Evolutionary conservation across 2,797 vertebrate genomes (phyloP).

Genomic region (Florisuga fusca): DNA sequence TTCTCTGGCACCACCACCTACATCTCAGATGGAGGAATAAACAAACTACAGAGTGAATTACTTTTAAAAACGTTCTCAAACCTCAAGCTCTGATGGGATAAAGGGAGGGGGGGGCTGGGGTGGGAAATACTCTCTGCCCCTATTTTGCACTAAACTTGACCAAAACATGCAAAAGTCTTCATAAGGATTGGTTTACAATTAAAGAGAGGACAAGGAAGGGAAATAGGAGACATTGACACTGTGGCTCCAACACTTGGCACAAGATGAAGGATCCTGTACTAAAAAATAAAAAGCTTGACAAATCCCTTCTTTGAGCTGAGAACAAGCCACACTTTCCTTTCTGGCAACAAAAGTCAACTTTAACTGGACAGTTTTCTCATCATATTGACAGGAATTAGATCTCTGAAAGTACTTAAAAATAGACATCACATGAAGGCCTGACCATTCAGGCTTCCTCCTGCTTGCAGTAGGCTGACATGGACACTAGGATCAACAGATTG

Average conservation of each 20-base stretch:
- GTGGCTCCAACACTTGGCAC: not conserved
- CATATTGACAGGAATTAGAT: not conserved
- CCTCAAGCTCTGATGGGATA: not conserved
- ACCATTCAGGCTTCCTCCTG: not conserved
- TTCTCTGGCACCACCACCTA: not conserved
- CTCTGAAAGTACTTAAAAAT: not conserved
- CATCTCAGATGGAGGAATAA: not conserved
- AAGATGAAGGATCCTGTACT: not conserved
- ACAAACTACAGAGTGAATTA: not conserved
- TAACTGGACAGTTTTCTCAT: not conserved
- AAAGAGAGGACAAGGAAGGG: not conserved
- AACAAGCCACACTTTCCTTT: not conserved
- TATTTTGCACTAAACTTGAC: not conserved
- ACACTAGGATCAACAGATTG: not conserved
- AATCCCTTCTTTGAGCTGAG: accelerated
- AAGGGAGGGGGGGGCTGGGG: too few species aligned
- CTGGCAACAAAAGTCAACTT: not conserved
- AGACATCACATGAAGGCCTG: not conserved
- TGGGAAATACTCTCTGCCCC: not conserved
- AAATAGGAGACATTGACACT: not conserved
- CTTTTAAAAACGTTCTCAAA: not conserved
- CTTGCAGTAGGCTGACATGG: not conserved
- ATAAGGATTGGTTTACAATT: not conserved
- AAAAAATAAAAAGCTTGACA: not conserved
- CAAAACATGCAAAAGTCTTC: not conserved